phyloP scores from a whole-genome alignment of 2,113 vertebrate species.

The Podarcis raffonei region DNA sequence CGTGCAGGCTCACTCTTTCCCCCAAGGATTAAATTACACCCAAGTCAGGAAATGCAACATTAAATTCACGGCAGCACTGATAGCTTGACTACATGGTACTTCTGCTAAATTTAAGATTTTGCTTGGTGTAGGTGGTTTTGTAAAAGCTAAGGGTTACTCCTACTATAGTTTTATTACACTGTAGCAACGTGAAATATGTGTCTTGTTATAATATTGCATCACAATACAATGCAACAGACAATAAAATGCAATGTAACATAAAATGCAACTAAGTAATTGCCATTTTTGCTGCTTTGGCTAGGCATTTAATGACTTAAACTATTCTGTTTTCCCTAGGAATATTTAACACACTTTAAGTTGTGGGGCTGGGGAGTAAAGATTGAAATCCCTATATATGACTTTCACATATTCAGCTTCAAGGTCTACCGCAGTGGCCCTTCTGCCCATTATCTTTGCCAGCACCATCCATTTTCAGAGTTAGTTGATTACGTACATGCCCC shows the following conservation, averaged over 20 bases:
- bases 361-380: background rate
- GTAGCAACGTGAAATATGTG: background rate
- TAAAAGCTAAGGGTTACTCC: conserved; percentile 6
- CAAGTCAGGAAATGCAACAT: conserved; percentile 31
- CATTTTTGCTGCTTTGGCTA: background rate
- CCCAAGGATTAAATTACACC: conserved; percentile 18
- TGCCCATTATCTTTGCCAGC: too few relatives aligned
- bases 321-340: background rate
- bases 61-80: background rate
- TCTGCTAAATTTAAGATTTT: conserved; percentile 3
- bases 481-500: background rate
- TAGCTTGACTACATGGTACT: background rate
- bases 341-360: background rate
- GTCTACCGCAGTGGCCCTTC: too few relatives aligned
- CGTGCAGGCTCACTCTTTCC: background rate
- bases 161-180: conserved; percentile 2
- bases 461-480: too few relatives aligned
- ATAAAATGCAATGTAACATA: background rate
- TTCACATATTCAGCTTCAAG: background rate
- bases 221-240: background rate
- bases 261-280: background rate
- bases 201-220: background rate
- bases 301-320: background rate
- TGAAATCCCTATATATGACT: conserved; percentile 5
- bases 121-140: conserved; percentile 9